Conservation (phyloP, 1,140 invertebrate species). For the Proctacanthus coquilletti region DNA sequence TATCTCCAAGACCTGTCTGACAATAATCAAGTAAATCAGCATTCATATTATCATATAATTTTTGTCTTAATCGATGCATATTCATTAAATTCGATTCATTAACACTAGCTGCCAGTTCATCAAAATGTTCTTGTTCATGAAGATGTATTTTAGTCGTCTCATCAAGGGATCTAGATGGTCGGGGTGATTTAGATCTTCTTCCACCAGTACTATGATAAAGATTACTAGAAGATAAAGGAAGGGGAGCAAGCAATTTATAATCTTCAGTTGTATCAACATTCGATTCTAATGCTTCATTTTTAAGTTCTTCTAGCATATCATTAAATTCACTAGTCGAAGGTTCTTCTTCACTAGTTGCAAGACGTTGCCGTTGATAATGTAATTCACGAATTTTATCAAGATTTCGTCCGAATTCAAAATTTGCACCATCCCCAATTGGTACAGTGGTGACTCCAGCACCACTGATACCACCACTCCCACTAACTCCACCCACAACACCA, state of each 20-base stretch:
- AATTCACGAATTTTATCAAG: slow-evolving; percentile 7
- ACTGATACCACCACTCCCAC: too few relatives aligned
- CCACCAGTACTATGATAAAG: not conserved
- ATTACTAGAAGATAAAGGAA: not conserved
- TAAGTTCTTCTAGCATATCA: slow-evolving; percentile 9
- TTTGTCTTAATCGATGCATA: not conserved
- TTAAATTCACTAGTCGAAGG: slow-evolving; percentile 8
- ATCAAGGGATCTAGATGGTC: not conserved
- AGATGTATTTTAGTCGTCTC: too few relatives aligned
- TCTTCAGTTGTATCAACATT: too few relatives aligned
- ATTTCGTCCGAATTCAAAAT: slow-evolving; percentile 17
- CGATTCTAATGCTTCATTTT: slow-evolving; percentile 8
- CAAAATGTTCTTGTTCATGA: not conserved
- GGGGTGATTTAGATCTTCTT: not conserved
- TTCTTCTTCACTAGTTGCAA: slow-evolving; percentile 7
- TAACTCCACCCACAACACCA: slow-evolving; percentile 8
- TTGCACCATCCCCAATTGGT: slow-evolving; percentile 13
- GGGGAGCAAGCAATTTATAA: not conserved
- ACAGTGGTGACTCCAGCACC: too few relatives aligned
- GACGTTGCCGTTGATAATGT: not conserved
- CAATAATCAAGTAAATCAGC: too few relatives aligned
- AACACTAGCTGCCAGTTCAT: slow-evolving; percentile 2
- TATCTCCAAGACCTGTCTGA: too few relatives aligned
- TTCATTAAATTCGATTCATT: not conserved
- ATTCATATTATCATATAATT: too few relatives aligned